Evolutionary conservation across 2,113 vertebrate species (phyloP).

Genomic region (Proteles cristata): DNA sequence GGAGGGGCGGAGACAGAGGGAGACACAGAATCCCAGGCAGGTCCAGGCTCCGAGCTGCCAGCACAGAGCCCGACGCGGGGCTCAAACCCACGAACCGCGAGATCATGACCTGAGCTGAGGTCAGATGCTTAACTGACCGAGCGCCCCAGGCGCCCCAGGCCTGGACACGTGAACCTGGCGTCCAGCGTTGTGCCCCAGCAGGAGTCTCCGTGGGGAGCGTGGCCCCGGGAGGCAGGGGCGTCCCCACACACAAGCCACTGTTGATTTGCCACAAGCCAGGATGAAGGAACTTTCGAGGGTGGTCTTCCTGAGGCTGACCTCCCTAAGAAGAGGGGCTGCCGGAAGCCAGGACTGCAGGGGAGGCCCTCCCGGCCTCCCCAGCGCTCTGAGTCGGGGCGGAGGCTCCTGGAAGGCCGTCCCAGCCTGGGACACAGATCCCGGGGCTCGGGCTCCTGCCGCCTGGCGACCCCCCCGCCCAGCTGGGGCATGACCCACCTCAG

Average conservation of each 20-base stretch:
- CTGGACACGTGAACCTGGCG: accelerated
- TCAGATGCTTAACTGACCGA: too few species aligned
- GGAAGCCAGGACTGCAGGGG: not conserved
- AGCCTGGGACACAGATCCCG: not conserved
- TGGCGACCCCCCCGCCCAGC: not conserved
- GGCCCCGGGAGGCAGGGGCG: accelerated
- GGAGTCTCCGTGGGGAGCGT: accelerated
- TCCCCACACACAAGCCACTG: not conserved
- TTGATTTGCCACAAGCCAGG: too few species aligned
- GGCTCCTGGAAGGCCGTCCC: not conserved
- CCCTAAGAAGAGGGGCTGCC: not conserved
- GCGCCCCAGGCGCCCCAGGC: not conserved
- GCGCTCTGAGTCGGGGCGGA: accelerated
- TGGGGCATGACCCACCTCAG: not conserved
- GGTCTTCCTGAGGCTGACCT: accelerated
- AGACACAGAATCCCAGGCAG: too few species aligned
- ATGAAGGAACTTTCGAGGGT: accelerated
- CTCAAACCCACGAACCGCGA: too few species aligned
- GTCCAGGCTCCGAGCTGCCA: too few species aligned
- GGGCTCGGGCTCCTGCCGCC: not conserved
- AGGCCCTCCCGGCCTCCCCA: not conserved
- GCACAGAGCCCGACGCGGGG: too few species aligned
- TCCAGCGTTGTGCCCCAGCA: not conserved
- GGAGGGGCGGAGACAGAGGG: too few species aligned
- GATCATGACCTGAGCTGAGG: too few species aligned